phyloP scores from a whole-genome alignment of 1,140 invertebrate species.

The Pogonomyrmex barbatus region DNA sequence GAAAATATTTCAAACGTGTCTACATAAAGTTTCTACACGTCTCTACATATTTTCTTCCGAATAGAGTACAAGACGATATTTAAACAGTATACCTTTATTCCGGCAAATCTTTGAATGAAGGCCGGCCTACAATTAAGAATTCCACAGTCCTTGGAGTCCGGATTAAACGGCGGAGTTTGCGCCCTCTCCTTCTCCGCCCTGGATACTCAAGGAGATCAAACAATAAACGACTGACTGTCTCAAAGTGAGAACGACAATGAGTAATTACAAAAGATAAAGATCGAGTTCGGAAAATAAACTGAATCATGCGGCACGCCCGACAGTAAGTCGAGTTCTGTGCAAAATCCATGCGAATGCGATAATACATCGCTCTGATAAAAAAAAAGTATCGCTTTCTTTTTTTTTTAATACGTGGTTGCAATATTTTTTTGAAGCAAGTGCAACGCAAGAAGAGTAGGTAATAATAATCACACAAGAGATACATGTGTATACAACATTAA shows the following conservation, averaged over 20 bases:
- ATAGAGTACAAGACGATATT: not conserved
- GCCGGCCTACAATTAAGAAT: slow-evolving; percentile 92
- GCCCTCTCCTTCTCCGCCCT: slow-evolving; percentile 87
- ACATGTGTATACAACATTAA: not conserved
- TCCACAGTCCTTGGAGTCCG: slow-evolving; percentile 92
- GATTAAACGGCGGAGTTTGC: slow-evolving; percentile 88
- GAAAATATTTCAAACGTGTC: not conserved
- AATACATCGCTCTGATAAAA: not conserved
- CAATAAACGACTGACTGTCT: slow-evolving; percentile 3
- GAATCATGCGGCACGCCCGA: not conserved
- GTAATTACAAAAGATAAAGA: slow-evolving; percentile 14
- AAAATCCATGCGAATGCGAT: not conserved
- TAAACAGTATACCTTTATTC: slow-evolving; percentile 90
- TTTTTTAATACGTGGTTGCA: not conserved
- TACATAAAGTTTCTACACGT: not conserved
- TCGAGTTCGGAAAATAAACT: not conserved
- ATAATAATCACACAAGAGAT: not conserved
- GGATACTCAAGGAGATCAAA: slow-evolving; percentile 50
- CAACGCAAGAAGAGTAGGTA: not conserved
- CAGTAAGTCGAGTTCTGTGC: not conserved
- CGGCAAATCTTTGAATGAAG: slow-evolving; percentile 93
- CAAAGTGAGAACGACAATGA: not conserved
- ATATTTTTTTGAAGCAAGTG: not conserved
- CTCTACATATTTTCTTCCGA: not conserved
- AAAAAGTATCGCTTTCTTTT: not conserved